Evolutionary conservation across 2,113 vertebrate species (phyloP).

Genomic region (Panthera tigris): DNA sequence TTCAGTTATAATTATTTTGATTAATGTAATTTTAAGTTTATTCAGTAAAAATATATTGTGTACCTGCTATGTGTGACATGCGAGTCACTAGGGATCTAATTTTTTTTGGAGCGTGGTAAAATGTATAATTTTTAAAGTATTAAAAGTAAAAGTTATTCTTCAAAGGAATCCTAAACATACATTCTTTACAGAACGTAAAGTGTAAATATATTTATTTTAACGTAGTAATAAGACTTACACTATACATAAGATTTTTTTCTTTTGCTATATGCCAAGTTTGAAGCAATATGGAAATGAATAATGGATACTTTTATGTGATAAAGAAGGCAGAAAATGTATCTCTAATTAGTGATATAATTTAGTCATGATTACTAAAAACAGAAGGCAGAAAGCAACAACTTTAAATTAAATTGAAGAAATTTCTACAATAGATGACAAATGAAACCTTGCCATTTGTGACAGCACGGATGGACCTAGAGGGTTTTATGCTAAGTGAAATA

Average conservation of each 20-base stretch:
- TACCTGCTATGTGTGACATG: neutral
- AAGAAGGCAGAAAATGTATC: neutral
- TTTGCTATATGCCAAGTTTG: neutral
- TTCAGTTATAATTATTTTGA: conserved; percentile 28
- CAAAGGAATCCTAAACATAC: neutral
- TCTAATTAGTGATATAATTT: conserved; percentile 21
- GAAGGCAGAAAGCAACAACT: neutral
- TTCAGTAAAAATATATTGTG: neutral
- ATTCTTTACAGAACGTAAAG: conserved; percentile 4
- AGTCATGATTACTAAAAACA: conserved; percentile 7
- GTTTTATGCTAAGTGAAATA: neutral
- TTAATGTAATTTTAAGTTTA: neutral
- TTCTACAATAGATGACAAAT: neutral
- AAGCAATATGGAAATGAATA: conserved; percentile 4
- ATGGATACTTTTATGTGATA: neutral
- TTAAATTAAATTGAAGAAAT: conserved; percentile 12
- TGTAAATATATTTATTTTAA: conserved; percentile 40
- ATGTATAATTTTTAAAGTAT: neutral
- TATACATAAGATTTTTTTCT: conserved; percentile 26
- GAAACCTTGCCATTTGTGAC: neutral
- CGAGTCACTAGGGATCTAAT: neutral
- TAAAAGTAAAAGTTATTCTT: conserved; percentile 39
- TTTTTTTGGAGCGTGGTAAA: conserved; percentile 22
- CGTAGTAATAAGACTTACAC: neutral
- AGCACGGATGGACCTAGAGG: neutral